Evolutionary conservation across 2,888 invertebrate species (phyloP), one percentile per base, ranked within the genome.

Genomic region (Zygogramma bicolorata): DNA sequence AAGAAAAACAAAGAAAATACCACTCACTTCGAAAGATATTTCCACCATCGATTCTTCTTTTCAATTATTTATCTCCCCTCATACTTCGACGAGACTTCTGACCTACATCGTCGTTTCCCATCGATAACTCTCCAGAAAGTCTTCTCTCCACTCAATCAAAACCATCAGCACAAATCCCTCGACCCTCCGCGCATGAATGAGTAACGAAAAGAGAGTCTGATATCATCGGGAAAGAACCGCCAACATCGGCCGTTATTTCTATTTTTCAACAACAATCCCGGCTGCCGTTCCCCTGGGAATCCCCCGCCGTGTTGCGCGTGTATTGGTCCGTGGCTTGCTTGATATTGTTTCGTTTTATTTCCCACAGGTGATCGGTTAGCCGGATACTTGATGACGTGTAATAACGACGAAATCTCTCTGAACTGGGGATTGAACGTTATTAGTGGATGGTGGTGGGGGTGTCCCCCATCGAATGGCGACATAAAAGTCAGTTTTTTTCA

Each of bases 351-450:
- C 65, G 42, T 29, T 53, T 65, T n/a, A 46, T 34, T 34, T 65
- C 65, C 65, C 65, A 65, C 18, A 49, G 65, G 53, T 65, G 65
- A 65, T 65, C 53, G 15, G 49, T 53, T 29, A 65, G 18, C 49
- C n/a, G 27, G 25, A 22, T 25, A 25, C n/a, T 25, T 8, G n/a
- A n/a, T n/a, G 53, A 25, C 25, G 27, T 25, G 27, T 53, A 53
- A 53, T 53, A 53, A 53, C 53, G 27, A 53, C 13, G 27, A 53
- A 25, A 53, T 25, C 25, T 53, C 27, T 25, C 27, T 6, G 15
- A 53, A 13, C 5, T n/a, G 5, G 27, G 13, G 53, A 25, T 27
- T 53, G 25, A 6, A 27, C 25, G 53, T 53, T 53, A n/a, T n/a
- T n/a, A n/a, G n/a, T n/a, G n/a, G n/a, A n/a, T n/a, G n/a, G n/a